Evolutionary conservation across 2,113 vertebrate species (phyloP).

Genomic region (Leuciscus idus): DNA sequence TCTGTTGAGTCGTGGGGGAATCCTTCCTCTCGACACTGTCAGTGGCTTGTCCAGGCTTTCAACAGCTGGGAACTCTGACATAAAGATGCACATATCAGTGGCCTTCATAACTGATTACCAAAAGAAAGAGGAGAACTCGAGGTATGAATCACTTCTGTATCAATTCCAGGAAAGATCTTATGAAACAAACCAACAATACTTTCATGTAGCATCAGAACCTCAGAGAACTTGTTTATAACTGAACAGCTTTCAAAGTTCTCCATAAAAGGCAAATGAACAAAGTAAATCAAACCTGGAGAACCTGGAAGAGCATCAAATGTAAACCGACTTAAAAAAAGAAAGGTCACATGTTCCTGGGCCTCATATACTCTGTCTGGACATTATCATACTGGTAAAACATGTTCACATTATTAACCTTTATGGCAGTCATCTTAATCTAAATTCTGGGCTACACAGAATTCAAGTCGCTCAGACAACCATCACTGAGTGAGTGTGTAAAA

Average conservation of each 20-base stretch:
- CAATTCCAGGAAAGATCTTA: neutral
- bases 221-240: neutral
- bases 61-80: neutral
- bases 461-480: neutral
- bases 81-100: neutral
- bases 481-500: constrained; percentile 12
- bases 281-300: neutral
- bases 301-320: neutral
- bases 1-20: neutral
- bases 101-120: neutral
- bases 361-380: neutral
- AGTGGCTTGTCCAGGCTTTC: constrained; percentile 12
- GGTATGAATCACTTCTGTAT: neutral
- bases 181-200: constrained; percentile 10
- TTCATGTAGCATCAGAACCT: neutral
- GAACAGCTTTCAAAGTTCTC: neutral
- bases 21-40: neutral
- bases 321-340: neutral
- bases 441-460: constrained; percentile 6
- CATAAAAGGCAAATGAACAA: neutral
- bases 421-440: neutral
- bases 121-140: neutral
- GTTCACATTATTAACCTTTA: neutral
- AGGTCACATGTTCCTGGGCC: neutral
- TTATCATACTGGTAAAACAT: constrained; percentile 23